Evolutionary conservation across 37 sponge, comb jelly and placozoan species (phyloP), one percentile per base, ranked within the genome.

Genomic region (Eunapius fragilis): DNA sequence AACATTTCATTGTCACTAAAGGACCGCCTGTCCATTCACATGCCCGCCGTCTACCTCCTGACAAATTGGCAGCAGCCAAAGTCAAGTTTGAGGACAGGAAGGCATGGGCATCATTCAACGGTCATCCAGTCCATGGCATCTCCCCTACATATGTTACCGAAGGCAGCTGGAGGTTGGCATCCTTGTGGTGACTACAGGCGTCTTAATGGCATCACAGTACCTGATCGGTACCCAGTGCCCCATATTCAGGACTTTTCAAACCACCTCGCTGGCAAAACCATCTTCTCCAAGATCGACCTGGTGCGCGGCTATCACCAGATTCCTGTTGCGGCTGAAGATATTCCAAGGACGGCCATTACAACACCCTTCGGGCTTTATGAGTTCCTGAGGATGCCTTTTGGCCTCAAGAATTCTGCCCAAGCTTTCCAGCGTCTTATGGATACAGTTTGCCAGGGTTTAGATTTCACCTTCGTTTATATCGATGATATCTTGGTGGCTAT

Each of bases 381-480:
- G 30, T 79, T 79, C 68, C 80, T 79, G 41, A 70, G 73, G 23
- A 86, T 79, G 73, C 80, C 80, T 22, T 79, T 86, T 27, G 87
- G 87, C 31, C 34, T 86, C 37, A 79, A 82, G 68, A 85, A 85
- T 68, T 71, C 86, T 6, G 79, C 86, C 47, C 79, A 84, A 84
- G 84, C 76, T 12, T 86, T 86, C 80, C 86, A 87, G 45, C 75
- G 88, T 22, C 88, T 87, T 37, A 87, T 87, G 88, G 88, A 87
- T 70, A 72, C 25, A 7, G 81, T 87, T 69, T 87, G 88, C 31
- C 88, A 35, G 35, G 82, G 75, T 36, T 72, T 86, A 26, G 77
- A 75, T 33, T 84, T 84, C 68, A 34, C 50, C 31, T 74, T 84
- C 50, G 68, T 84, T 7, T 84, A 84, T 76, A 84, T 84, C 34